A percentile compares a stretch with the other conserved stretches of the same genome.
These are phyloP conservation scores for Pempheris klunzingeri DNA, from an alignment of 2,797 vertebrate species.

Conservation along the genomic window DNA sequence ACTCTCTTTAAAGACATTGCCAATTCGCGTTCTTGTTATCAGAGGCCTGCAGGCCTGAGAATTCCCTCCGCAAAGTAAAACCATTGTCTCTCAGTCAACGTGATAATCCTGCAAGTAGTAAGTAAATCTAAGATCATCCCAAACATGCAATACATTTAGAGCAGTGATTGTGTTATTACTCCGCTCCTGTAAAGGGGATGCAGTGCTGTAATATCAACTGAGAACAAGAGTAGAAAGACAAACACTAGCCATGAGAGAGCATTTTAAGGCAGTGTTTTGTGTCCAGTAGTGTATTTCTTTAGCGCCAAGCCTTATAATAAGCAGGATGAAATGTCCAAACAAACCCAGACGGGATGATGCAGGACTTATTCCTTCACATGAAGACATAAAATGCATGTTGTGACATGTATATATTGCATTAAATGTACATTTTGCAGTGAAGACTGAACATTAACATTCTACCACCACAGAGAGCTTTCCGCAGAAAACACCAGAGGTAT, in stretches of 20 bases:
- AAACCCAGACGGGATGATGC: no score
- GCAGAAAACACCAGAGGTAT: constrained; percentile 12
- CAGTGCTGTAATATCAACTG: background rate
- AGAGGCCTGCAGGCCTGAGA: constrained; percentile 42
- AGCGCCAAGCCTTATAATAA: no score
- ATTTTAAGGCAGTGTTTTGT: no score
- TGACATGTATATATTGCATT: constrained; percentile 6
- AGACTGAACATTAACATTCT: background rate
- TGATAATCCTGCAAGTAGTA: constrained; percentile 41
- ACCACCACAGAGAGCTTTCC: background rate
- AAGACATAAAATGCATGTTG: constrained; percentile 2
- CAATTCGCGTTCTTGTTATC: constrained; percentile 64
- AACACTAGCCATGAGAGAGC: no score
- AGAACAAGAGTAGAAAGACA: background rate
- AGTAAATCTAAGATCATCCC: constrained; percentile 36
- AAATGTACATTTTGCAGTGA: background rate
- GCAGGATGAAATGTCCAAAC: no score
- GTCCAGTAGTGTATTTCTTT: no score
- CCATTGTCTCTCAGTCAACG: constrained; percentile 14
- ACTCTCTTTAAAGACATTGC: constrained; percentile 64
- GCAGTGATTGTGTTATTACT: constrained; percentile 14
- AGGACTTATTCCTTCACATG: constrained; percentile 6
- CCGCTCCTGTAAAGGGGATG: background rate
- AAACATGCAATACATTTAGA: constrained; percentile 29
- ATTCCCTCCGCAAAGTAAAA: constrained; percentile 19